phyloP scores from a whole-genome alignment of 1,140 invertebrate species.

The Penaeus japonicus region DNA sequence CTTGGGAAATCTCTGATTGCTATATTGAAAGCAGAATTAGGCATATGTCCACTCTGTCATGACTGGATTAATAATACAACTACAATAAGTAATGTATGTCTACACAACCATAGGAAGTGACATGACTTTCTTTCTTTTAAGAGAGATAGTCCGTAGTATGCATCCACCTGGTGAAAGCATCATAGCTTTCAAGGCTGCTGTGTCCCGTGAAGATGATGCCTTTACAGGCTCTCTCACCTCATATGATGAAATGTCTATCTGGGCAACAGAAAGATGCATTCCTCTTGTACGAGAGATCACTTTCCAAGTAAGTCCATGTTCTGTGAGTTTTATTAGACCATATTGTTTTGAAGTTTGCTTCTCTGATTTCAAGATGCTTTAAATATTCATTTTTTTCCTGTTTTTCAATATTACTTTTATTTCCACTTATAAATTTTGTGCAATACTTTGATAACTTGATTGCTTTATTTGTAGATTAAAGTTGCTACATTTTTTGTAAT shows the following conservation, averaged over 20 bases:
- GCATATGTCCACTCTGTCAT: too few relatives aligned
- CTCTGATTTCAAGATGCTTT: not conserved
- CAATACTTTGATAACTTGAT: too few relatives aligned
- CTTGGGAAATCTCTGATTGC: too few relatives aligned
- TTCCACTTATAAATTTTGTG: too few relatives aligned
- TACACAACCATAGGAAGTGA: not conserved
- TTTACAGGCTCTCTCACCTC: constrained; percentile 42
- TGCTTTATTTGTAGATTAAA: too few relatives aligned
- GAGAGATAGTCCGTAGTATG: constrained; percentile 49
- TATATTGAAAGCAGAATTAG: too few relatives aligned
- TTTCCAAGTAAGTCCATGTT: constrained; percentile 62
- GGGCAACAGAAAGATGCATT: constrained; percentile 83
- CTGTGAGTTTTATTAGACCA: not conserved
- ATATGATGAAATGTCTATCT: constrained; percentile 72
- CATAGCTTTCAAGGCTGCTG: constrained; percentile 52
- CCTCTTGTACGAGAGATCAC: constrained; percentile 69
- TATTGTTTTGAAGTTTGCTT: not conserved
- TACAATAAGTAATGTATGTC: too few relatives aligned
- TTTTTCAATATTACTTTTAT: too few relatives aligned
- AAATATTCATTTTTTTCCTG: too few relatives aligned
- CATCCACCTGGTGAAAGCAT: constrained; percentile 55
- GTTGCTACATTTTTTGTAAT: too few relatives aligned
- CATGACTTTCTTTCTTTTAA: not conserved
- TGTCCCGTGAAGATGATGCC: constrained; percentile 54
- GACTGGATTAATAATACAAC: too few relatives aligned